Base-by-base conservation (phyloP, 2,113 vertebrate species). In the Channa maculata region DNA sequence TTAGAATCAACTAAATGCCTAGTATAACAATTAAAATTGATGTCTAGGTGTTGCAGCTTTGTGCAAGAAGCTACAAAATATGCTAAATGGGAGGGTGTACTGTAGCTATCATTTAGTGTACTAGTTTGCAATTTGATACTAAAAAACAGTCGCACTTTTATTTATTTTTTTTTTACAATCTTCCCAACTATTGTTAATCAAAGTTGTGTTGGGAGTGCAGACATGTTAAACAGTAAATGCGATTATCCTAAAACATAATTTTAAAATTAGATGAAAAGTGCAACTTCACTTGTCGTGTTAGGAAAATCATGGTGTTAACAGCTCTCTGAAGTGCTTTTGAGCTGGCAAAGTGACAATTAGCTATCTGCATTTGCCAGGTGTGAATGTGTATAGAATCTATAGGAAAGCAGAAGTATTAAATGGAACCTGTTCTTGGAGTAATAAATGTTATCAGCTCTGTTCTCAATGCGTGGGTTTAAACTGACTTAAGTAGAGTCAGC, bases 381-480 rank as follows among this genome's bases (percentile, higher is more conserved):
- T 44, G 75, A 79, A 68, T 71, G 57, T 7, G 15, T 24, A 0
- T 13, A 44, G 58, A 70, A 76, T 79, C 41, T 68, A 57, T 79
- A 79, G 66, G 59, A 72, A 9, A 6, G 0, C 3, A 0, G 8
- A 37, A 24, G 54, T 65, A 60, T 75, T 58, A 63, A 69, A n/a
- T 5, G 2, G 36, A 52, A 65, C 66, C 37, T 58, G 53, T 79
- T 5, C 12, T 51, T 33, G 38, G 63, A 36, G 82, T 53, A 66
- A 51, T 59, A 59, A 74, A 68, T 73, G 62, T 77, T 65, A 65
- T 82, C 75, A 61, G 14, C 58, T 70, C 15, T 61, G 44, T 71
- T 45, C 39, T 76, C 24, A 24, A 24, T 24, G 24, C 24, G 1
- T 24, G 24, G 24, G 24, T 24, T 24, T 24, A 24, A 24, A 24